Conservation (phyloP, 2,888 invertebrate species). For the Ametastegia equiseti region DNA sequence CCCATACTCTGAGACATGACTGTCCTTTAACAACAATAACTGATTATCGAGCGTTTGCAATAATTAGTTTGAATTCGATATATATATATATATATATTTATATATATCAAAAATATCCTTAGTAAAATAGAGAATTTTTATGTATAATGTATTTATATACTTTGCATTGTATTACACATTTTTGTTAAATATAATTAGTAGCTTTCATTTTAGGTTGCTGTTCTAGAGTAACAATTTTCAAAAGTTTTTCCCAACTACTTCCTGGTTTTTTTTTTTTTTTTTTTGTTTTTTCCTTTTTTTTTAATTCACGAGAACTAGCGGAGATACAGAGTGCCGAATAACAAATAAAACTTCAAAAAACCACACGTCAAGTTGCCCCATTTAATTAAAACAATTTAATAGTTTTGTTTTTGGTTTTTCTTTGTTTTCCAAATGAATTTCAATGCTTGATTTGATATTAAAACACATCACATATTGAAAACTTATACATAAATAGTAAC, state of each 20-base stretch:
- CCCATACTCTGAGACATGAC: conserved; percentile 47
- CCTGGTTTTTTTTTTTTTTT: too few relatives aligned
- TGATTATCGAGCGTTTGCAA: conserved; percentile 64
- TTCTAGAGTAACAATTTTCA: conserved; percentile 10
- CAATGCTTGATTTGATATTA: conserved; percentile 18
- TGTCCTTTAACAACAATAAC: conserved; percentile 59
- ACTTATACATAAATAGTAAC: conserved; percentile 20
- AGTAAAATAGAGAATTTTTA: conserved; percentile 75
- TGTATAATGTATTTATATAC: conserved; percentile 60
- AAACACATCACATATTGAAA: conserved; percentile 40
- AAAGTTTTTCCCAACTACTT: conserved; percentile 18
- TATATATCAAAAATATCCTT: conserved; percentile 76
- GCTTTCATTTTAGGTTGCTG: conserved; percentile 15
- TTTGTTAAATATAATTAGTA: conserved; percentile 39
- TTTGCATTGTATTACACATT: conserved; percentile 44
- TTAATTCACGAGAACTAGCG: not conserved
- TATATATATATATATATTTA: conserved; percentile 60
- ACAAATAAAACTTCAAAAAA: conserved; percentile 37
- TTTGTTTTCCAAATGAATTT: not conserved
- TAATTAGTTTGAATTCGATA: conserved; percentile 53
- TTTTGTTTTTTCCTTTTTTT: too few relatives aligned
- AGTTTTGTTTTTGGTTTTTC: not conserved
- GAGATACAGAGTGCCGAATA: conserved; percentile 36
- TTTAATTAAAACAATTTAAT: not conserved
- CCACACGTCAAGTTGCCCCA: not conserved